Evolutionary conservation across 2,888 invertebrate species (phyloP), one percentile per base, ranked within the genome.

Genomic region (Drosophila fungiperda): DNA sequence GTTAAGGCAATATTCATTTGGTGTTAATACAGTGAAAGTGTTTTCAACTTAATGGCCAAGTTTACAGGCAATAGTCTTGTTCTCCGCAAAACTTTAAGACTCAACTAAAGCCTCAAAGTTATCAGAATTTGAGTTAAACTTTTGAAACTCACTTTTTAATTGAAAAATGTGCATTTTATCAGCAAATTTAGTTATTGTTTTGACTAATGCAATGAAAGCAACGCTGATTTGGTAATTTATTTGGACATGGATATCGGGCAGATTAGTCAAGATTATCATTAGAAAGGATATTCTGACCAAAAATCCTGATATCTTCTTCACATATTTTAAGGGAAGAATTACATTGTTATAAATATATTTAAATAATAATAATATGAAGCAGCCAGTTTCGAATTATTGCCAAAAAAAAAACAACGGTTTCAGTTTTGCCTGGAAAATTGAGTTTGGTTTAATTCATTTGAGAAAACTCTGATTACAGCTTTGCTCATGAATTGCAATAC

Each of bases 11-110:
- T 82, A 82, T 87, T 85, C 82, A 85, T 85, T 85, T 84, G 85
- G 87, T 89, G 85, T 78, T 89, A 89, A 89, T 84, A 78, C 75
- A 89, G 82, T 84, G 80, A 87, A 82, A 89, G 89, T 89, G 82
- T 73, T 71, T 54, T n/a, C 45, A 66, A 73, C 60, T 36, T 52
- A 70, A 67, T 50, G 65, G 60, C 35, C 48, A 75, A 79, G 59
- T 67, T 71, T 58, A 20, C 62, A 60, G 40, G 54, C 73, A 59
- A 62, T 68, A 53, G 63, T 54, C 69, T 42, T 38, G 52, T 23
- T 70, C 70, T 49, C 49, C 9, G 23, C 35, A 23, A 40, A 63
- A 58, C 80, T 80, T 77, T 45, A 71, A 71, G 67, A 59, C 17
- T 15, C 1, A 48, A n/a, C 62, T 66, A 36, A 26, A 26, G 26